Conservation (phyloP, 2,797 vertebrate species). For the Hypotaenidia philippensis region DNA sequence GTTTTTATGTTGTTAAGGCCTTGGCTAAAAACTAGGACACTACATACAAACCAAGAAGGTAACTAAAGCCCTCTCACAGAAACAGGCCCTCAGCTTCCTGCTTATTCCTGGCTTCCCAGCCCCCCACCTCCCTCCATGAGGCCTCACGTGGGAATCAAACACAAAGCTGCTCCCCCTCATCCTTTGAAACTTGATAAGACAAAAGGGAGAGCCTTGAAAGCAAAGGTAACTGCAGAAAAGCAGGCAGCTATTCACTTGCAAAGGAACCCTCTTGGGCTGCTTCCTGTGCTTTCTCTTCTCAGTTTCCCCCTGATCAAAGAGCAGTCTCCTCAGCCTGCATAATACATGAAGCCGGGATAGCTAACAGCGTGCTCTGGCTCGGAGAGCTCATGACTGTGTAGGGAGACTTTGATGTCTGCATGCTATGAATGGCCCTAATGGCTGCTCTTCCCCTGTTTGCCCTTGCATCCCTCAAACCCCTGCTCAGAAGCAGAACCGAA, state of each 20-base stretch:
- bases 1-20: rapidly evolving
- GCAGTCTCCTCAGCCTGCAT: slow-evolving; percentile 25
- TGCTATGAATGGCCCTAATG: background rate
- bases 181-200: background rate
- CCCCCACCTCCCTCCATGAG: background rate
- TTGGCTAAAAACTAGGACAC: background rate
- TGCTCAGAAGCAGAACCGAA: background rate
- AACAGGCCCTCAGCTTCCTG: background rate
- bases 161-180: background rate
- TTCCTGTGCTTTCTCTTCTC: background rate
- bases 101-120: background rate
- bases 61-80: background rate
- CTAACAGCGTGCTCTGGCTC: background rate
- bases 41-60: background rate
- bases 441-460: background rate
- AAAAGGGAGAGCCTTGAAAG: slow-evolving; percentile 21
- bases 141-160: background rate
- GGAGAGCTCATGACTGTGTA: rapidly evolving
- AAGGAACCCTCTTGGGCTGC: background rate
- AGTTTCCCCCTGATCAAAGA: slow-evolving; percentile 48
- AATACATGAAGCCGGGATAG: background rate
- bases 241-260: background rate
- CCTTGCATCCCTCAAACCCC: background rate
- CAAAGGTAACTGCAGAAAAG: background rate
- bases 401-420: slow-evolving; percentile 7